Evolutionary conservation across 2,888 invertebrate species (phyloP).

Genomic region (Priapulus caudatus): DNA sequence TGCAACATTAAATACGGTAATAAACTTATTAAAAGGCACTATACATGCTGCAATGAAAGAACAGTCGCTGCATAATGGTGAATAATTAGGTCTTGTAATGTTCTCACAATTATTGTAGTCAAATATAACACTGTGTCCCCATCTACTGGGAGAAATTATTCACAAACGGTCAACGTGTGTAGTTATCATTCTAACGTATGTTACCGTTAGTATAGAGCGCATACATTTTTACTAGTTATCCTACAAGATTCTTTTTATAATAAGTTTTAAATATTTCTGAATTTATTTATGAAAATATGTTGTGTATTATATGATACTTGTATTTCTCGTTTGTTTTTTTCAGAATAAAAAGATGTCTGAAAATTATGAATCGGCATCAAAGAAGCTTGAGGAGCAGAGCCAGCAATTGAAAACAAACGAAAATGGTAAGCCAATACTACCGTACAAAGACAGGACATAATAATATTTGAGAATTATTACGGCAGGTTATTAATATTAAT

Average conservation of each 20-base stretch:
- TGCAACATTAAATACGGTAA: background rate
- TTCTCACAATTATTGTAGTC: background rate
- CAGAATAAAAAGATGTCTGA: background rate
- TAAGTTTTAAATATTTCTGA: too few species aligned
- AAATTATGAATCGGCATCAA: background rate
- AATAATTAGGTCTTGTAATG: background rate
- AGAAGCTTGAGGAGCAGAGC: background rate
- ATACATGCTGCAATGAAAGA: background rate
- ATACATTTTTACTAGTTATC: background rate
- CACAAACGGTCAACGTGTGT: too few species aligned
- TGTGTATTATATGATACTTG: background rate
- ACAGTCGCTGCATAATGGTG: background rate
- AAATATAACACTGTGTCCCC: too few species aligned
- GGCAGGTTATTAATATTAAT: too few species aligned
- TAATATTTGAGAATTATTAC: too few species aligned
- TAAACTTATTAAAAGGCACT: background rate
- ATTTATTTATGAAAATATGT: too few species aligned
- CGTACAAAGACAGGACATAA: too few species aligned
- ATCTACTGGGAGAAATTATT: too few species aligned
- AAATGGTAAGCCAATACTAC: too few species aligned
- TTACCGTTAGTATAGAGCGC: background rate
- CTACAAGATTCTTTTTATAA: too few species aligned
- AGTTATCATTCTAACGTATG: constrained; percentile 1
- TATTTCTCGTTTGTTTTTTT: background rate
- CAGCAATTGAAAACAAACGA: background rate